These are phyloP conservation scores for Crotalus viridis DNA, from an alignment of 2,113 vertebrate genomes.

Conservation along the genomic window DNA sequence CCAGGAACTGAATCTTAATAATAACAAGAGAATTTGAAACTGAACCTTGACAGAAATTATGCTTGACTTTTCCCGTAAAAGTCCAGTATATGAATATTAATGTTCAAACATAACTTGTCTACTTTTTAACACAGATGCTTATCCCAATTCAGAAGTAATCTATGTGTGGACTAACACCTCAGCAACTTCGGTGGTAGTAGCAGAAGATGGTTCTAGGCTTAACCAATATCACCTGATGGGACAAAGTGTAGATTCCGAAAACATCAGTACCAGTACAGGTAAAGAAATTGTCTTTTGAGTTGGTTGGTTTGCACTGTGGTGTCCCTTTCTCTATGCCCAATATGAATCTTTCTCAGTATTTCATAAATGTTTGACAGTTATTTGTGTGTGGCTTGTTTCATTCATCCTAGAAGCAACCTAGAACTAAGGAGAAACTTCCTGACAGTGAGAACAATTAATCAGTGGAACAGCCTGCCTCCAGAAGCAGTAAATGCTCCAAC, in stretches of 20 bases:
- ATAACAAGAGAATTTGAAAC: not conserved
- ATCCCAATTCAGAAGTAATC: slow-evolving; percentile 92
- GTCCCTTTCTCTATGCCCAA: not conserved
- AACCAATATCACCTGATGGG: slow-evolving; percentile 96
- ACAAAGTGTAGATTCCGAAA: slow-evolving; percentile 89
- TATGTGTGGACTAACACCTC: slow-evolving; percentile 90
- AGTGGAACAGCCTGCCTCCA: no score
- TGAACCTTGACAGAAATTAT: not conserved
- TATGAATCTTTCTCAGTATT: not conserved
- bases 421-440: no score
- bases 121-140: slow-evolving; percentile 79
- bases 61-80: not conserved
- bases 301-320: not conserved
- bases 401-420: not conserved
- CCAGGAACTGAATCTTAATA: not conserved
- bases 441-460: no score
- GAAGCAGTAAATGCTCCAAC: no score
- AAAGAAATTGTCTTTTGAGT: slow-evolving; percentile 18
- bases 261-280: slow-evolving; percentile 95
- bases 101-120: not conserved
- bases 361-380: not conserved
- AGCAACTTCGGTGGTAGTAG: slow-evolving; percentile 90
- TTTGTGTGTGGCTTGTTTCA: not conserved
- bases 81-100: slow-evolving; percentile 16
- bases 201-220: slow-evolving; percentile 90